Evolutionary conservation across 2,113 vertebrate genomes (phyloP).

Genomic region (Pseudopodoces humilis): DNA sequence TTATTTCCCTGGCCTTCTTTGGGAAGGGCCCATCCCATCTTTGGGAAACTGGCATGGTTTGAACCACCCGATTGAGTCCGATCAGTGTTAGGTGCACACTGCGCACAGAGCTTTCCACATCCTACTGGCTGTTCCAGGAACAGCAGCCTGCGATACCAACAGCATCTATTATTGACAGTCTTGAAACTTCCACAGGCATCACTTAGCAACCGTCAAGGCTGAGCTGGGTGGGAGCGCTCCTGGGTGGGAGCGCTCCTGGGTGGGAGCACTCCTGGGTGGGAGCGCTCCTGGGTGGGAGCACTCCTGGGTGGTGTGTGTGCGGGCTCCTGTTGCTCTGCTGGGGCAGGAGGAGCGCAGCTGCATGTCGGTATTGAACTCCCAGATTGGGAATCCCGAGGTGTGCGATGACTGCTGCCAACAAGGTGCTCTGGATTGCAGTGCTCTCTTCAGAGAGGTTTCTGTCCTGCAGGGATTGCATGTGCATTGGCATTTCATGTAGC

Average conservation of each 20-base stretch:
- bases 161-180: neutral
- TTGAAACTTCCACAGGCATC: neutral
- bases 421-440: neutral
- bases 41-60: neutral
- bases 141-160: neutral
- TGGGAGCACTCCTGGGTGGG: neutral
- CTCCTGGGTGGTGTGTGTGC: neutral
- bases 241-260: neutral
- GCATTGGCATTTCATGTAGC: fast-evolving
- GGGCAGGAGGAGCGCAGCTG: neutral
- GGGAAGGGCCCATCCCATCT: neutral
- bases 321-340: fast-evolving
- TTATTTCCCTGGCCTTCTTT: neutral
- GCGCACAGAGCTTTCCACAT: neutral
- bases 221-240: neutral
- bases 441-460: neutral
- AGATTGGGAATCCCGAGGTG: neutral
- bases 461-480: neutral
- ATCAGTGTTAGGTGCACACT: neutral
- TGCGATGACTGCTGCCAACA: fast-evolving
- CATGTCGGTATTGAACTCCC: fast-evolving
- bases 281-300: neutral
- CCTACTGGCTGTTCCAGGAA: neutral
- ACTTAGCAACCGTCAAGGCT: neutral
- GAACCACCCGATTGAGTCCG: neutral